A percentile compares a stretch with the other conserved stretches of the same genome.
These are phyloP conservation scores for Eubasilissa regina DNA, from an alignment of 1,140 invertebrate species.

Conservation along the genomic window DNA sequence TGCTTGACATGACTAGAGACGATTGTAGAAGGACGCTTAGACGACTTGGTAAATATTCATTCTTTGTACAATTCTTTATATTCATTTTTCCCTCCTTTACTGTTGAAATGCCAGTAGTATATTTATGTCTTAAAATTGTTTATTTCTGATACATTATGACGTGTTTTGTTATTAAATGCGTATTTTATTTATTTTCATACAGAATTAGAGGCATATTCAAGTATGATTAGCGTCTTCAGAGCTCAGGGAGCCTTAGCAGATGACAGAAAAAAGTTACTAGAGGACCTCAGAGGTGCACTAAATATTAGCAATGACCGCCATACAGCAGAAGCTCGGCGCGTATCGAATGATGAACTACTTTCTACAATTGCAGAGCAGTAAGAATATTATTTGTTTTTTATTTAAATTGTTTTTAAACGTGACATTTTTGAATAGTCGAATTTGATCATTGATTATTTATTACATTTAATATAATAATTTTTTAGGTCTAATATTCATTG, in stretches of 20 bases:
- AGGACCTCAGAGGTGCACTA: conserved; percentile 85
- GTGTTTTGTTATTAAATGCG: conserved; percentile 59
- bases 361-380: conserved; percentile 91
- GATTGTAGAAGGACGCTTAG: conserved; percentile 90
- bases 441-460: not conserved
- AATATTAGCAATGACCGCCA: conserved; percentile 92
- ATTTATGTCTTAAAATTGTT: conserved; percentile 49
- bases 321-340: conserved; percentile 90
- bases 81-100: conserved; percentile 69
- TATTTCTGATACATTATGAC: conserved; percentile 25
- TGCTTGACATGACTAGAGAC: conserved; percentile 75
- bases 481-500: conserved; percentile 23
- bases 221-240: conserved; percentile 89
- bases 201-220: conserved; percentile 94
- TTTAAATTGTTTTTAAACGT: not conserved
- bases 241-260: conserved; percentile 90
- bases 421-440: not conserved
- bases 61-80: conserved; percentile 63
- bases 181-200: conserved; percentile 60
- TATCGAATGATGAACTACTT: conserved; percentile 92
- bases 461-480: not conserved
- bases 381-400: conserved; percentile 64
- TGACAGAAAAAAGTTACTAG: conserved; percentile 87
- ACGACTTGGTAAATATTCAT: conserved; percentile 79
- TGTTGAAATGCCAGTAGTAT: conserved; percentile 35